Percentiles rank a stretch among this genome's conserved stretches.
Conservation (phyloP, 2,797 vertebrate genomes). For the Alfaro cultratus region DNA sequence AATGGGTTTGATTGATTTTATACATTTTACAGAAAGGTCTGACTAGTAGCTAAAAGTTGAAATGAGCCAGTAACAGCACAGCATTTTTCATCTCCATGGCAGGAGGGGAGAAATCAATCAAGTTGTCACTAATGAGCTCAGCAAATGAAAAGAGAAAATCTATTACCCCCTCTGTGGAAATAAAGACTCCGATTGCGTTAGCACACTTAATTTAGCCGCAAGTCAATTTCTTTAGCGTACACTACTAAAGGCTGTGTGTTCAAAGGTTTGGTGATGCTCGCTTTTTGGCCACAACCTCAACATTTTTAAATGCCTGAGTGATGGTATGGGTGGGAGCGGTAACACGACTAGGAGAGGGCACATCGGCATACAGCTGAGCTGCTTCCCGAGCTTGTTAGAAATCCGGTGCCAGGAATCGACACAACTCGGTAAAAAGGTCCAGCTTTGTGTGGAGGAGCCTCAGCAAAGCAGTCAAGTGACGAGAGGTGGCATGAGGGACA, state of each 20-base stretch:
- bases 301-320: slow-evolving; percentile 46
- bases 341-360: slow-evolving; percentile 49
- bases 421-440: slow-evolving; percentile 71
- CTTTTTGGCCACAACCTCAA: slow-evolving; percentile 26
- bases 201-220: slow-evolving; percentile 28
- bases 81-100: slow-evolving; percentile 43
- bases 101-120: slow-evolving; percentile 50
- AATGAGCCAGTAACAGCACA: slow-evolving; percentile 34
- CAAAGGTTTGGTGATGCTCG: slow-evolving; percentile 20
- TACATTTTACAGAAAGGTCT: not conserved
- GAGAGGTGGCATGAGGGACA: slow-evolving; percentile 63
- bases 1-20: not conserved
- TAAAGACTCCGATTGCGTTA: slow-evolving; percentile 36
- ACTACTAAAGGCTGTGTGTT: slow-evolving; percentile 25
- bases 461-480: slow-evolving; percentile 69
- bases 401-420: slow-evolving; percentile 70
- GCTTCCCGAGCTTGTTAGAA: slow-evolving; percentile 78
- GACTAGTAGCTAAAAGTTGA: slow-evolving; percentile 21
- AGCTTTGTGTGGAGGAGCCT: slow-evolving; percentile 65
- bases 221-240: slow-evolving; percentile 26
- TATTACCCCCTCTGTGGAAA: slow-evolving; percentile 37
- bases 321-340: slow-evolving; percentile 41
- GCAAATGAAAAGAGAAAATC: slow-evolving; percentile 23
- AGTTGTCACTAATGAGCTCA: slow-evolving; percentile 57
- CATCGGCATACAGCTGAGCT: slow-evolving; percentile 69